Base-by-base conservation (phyloP, 2,888 invertebrate genomes). In the Lumbricus terrestris region DNA sequence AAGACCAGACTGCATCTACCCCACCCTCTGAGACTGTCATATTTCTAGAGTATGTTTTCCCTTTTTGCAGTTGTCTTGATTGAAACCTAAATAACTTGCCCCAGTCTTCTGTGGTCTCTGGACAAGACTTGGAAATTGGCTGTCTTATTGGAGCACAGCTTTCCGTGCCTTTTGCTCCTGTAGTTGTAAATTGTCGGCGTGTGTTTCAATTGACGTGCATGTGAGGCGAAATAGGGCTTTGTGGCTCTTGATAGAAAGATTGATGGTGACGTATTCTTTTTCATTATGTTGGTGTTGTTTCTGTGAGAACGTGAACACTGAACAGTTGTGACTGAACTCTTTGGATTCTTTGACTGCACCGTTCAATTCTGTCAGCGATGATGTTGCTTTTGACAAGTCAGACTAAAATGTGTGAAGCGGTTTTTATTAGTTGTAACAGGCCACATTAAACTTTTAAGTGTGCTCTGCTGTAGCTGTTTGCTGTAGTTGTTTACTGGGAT, bases 271-370 rank as follows among this genome's bases (percentile, higher is more conserved):
- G 29, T 69, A n/a, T 69, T 47, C 47, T 47, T 47, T 69, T 69
- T 69, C 6, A n/a, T 69, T 69, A 29, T 54, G n/a, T 69, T 69
- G 69, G n/a, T 69, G 8, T n/a, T 69, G 29, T 69, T 69, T 69
- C 69, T 69, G 69, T 69, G 69, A 69, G 69, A 69, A n/a, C 69
- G 69, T 69, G 69, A 69, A n/a, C n/a, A 69, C 69, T 69, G 69
- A 69, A 69, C 69, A 69, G 69, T n/a, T 69, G 69, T 69, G 69
- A 69, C 69, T 69, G 29, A 47, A 47, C 47, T 15, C 20, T 47
- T 5, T 18, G 23, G 20, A 47, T 47, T 47, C 47, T 47, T 47
- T 47, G 18, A 47, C 18, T 47, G 47, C 20, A 47, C 47, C 23
- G 47, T 4, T 20, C 20, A 47, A 15, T 20, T 20, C 47, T 47